A percentile compares a stretch with the other conserved stretches of the same genome.
These are phyloP conservation scores for Muscina levida DNA, from an alignment of 2,888 invertebrate species.

Conservation along the genomic window DNA sequence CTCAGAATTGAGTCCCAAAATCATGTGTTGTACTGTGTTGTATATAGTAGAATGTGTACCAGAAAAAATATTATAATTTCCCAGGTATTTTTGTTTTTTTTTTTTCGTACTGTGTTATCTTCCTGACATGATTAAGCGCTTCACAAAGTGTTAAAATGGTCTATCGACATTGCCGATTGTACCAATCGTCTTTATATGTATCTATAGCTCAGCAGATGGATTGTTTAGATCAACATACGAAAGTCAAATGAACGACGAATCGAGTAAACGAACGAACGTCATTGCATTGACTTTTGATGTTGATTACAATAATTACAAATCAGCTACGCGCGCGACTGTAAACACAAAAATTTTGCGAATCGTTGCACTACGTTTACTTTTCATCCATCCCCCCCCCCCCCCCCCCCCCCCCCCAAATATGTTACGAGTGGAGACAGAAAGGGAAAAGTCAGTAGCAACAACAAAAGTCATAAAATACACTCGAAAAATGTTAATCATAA, in stretches of 20 bases:
- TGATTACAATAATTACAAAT: slow-evolving; percentile 78
- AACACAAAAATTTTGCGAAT: slow-evolving; percentile 42
- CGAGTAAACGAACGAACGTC: slow-evolving; percentile 9
- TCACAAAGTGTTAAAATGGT: slow-evolving; percentile 10
- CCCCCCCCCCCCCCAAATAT: no score
- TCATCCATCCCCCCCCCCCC: no score
- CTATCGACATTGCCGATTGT: slow-evolving; percentile 28
- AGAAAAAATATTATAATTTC: no score
- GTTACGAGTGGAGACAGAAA: slow-evolving; percentile 27
- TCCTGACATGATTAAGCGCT: no score
- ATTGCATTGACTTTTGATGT: slow-evolving; percentile 54
- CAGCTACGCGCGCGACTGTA: slow-evolving; percentile 74
- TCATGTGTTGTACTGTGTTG: no score
- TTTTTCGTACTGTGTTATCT: no score
- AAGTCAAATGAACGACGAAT: slow-evolving; percentile 64
- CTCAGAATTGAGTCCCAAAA: no score
- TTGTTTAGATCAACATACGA: slow-evolving; percentile 16
- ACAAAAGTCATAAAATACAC: no score
- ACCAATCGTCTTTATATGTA: slow-evolving; percentile 31
- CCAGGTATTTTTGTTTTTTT: no score
- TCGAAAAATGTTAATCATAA: no score
- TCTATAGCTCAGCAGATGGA: not conserved
- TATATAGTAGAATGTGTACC: no score
- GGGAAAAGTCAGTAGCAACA: slow-evolving; percentile 1
- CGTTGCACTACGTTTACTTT: slow-evolving; percentile 1